These are phyloP conservation scores for Cyclina sinensis DNA, from an alignment of 1,140 invertebrate species.

Conservation along the genomic window DNA sequence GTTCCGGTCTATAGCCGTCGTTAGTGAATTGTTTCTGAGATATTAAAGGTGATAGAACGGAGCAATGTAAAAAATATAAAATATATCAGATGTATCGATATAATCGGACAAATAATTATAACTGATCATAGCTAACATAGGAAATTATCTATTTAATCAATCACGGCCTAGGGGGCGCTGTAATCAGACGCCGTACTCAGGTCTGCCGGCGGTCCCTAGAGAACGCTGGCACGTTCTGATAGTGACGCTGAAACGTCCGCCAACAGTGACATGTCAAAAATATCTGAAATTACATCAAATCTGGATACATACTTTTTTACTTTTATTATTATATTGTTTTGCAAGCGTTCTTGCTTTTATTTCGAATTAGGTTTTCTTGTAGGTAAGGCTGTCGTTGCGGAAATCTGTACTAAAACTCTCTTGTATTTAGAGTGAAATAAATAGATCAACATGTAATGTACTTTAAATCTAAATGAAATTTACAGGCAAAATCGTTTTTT, in stretches of 20 bases:
- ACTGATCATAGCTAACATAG: background rate
- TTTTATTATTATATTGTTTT: background rate
- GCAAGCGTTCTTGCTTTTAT: background rate
- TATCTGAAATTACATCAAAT: slow-evolving; percentile 30
- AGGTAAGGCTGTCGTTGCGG: too few relatives aligned
- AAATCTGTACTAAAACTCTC: too few relatives aligned
- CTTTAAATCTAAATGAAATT: too few relatives aligned
- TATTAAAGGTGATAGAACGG: background rate
- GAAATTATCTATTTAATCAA: slow-evolving; percentile 46
- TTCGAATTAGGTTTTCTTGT: too few relatives aligned
- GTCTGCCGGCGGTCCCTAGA: slow-evolving; percentile 20
- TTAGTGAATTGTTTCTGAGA: background rate
- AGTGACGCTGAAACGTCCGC: slow-evolving; percentile 9
- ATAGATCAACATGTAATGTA: too few relatives aligned
- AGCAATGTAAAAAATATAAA: background rate
- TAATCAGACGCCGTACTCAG: background rate
- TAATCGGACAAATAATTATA: slow-evolving; percentile 24
- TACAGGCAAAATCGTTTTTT: too few relatives aligned
- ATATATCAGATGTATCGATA: background rate
- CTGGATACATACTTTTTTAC: too few relatives aligned
- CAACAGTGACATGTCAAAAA: background rate
- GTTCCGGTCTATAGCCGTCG: background rate
- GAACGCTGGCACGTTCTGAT: slow-evolving; percentile 6
- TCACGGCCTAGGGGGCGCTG: background rate
- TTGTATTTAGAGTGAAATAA: too few relatives aligned